phyloP scores from a whole-genome alignment of 2,888 invertebrate species.

The Acanthoscelides obtectus region DNA sequence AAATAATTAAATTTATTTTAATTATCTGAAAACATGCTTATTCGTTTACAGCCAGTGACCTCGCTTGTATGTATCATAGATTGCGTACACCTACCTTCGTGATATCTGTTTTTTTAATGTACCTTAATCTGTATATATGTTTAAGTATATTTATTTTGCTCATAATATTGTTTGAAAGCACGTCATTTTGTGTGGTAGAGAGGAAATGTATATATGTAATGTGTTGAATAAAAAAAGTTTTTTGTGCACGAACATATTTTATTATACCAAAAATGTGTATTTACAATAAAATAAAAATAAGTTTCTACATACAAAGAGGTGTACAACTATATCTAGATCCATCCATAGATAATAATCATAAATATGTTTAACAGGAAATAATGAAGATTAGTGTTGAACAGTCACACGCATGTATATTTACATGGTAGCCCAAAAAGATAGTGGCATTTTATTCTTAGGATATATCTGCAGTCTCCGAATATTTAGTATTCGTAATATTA shows the following conservation, averaged over 20 bases:
- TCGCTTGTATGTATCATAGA: background rate
- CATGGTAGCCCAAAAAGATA: too few species aligned
- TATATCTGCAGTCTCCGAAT: too few species aligned
- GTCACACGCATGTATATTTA: too few species aligned
- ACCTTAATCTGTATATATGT: background rate
- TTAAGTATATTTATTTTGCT: background rate
- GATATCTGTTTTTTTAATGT: background rate
- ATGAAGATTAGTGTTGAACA: too few species aligned
- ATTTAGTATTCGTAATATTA: too few species aligned
- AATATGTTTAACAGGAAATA: too few species aligned
- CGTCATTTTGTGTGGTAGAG: background rate
- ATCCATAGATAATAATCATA: background rate
- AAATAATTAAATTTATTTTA: too few species aligned
- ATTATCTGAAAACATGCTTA: background rate
- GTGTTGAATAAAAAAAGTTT: background rate
- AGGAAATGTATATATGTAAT: background rate
- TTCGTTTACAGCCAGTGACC: background rate
- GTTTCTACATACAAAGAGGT: background rate
- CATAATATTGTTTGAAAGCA: background rate
- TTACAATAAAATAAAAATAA: background rate
- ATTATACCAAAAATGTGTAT: background rate
- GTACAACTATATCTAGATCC: background rate
- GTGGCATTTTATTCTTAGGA: too few species aligned
- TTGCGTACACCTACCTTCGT: background rate
- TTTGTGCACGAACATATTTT: too few species aligned